These are phyloP conservation scores for Guaruba guarouba DNA, from an alignment of 2,113 vertebrate species.

Conservation along the genomic window DNA sequence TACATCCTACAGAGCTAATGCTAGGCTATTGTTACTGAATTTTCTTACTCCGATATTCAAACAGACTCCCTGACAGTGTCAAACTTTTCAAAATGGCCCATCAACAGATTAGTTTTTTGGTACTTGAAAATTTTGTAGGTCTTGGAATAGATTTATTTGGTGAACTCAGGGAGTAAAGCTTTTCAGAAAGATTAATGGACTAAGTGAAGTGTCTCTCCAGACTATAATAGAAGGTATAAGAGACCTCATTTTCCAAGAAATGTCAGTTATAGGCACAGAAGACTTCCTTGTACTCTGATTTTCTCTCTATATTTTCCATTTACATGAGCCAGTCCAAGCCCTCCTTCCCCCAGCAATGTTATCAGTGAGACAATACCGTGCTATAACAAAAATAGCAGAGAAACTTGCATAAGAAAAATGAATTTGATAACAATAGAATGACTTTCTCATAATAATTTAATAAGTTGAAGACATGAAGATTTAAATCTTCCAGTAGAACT, in stretches of 20 bases:
- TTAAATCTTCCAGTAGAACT: slow-evolving; percentile 32
- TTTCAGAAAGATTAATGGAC: slow-evolving; percentile 40
- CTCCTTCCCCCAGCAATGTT: slow-evolving; percentile 24
- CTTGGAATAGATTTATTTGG: slow-evolving; percentile 29
- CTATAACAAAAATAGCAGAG: slow-evolving; percentile 38
- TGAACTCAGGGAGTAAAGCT: slow-evolving; percentile 15
- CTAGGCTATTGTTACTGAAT: not conserved
- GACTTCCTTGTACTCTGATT: not conserved
- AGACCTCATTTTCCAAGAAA: slow-evolving; percentile 23
- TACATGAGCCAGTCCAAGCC: not conserved
- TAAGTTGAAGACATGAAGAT: slow-evolving; percentile 46
- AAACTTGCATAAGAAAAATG: slow-evolving; percentile 33
- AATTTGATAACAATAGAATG: slow-evolving; percentile 39
- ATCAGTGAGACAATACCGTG: slow-evolving; percentile 27
- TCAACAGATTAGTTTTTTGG: not conserved
- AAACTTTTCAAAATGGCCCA: not conserved
- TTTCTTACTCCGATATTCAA: not conserved
- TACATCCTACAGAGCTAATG: not conserved
- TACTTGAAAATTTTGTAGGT: not conserved
- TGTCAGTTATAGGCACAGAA: not conserved
- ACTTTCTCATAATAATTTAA: slow-evolving; percentile 54
- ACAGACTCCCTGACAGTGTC: not conserved
- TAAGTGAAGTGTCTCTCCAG: slow-evolving; percentile 54
- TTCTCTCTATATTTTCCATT: slow-evolving; percentile 15
- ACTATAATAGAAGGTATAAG: not conserved